Base-by-base conservation (phyloP, 2,113 vertebrate genomes). In the Thunnus thynnus region DNA sequence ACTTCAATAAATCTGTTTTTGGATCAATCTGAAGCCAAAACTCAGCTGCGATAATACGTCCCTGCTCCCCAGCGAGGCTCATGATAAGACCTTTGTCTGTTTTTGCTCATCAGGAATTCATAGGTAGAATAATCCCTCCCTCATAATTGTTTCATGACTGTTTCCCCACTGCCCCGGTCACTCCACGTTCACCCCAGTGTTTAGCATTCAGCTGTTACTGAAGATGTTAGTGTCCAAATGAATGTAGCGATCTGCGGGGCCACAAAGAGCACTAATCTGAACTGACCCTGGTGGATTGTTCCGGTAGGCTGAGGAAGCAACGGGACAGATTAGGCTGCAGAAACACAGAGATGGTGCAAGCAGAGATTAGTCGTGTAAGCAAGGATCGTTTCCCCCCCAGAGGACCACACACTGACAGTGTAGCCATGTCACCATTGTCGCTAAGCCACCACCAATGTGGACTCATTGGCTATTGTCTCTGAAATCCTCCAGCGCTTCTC, bases 341-440 rank as follows among this genome's bases (percentile, higher is more conserved):
- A 84, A 83, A 83, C 83, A 88, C 87, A 92, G 95, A 96, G 96
- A 95, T 91, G 96, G 93, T 94, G 87, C 76, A 90, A 93, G 86
- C 92, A 95, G 96, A 97, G 98, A 98, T 99, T 99, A 99, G 95
- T 95, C 93, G 69, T 93, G 94, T 96, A 89, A 94, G 93, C 94
- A 91, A 91, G 74, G 92, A 93, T 91, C 84, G 89, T 93, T 93
- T 83, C 91, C 94, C 84, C 85, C 87, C 69, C 83, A 51, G 46
- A 76, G 92, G 98, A 99, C 98, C 98, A 99, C 98, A 99, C 98
- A 99, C 97, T 97, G 96, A 95, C 95, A 96, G 93, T 89, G 94
- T 90, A 91, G 92, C 94, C 94, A 90, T 95, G 92, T 92, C 94
- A 88, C 92, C 88, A 96, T 97, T 98, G 97, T 98, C 85, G 91